These are phyloP conservation scores for Melanargia galathea DNA, from an alignment of 2,888 invertebrate species.

Conservation along the genomic window DNA sequence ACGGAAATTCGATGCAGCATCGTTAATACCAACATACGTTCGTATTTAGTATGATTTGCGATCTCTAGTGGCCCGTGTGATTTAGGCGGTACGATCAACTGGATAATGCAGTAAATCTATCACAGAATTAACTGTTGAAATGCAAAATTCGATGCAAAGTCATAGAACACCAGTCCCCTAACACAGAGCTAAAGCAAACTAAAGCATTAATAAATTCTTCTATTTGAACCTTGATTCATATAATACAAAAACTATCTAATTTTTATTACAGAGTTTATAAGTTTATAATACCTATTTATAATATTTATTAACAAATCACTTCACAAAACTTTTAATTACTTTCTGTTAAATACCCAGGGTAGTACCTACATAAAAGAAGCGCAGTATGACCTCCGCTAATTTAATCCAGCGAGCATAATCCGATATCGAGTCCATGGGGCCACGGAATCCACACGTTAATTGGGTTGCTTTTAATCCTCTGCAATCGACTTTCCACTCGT, in stretches of 20 bases:
- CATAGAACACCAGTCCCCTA: neutral
- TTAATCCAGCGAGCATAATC: conserved; percentile 75
- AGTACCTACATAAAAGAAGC: conserved; percentile 45
- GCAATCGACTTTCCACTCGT: conserved; percentile 73
- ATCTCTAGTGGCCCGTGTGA: conserved; percentile 35
- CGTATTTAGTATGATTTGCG: conserved; percentile 38
- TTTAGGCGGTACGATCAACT: conserved; percentile 39
- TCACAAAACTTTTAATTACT: too few species aligned
- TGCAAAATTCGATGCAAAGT: conserved; percentile 8
- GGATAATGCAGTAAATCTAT: conserved; percentile 38
- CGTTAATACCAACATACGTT: conserved; percentile 33
- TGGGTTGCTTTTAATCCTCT: conserved; percentile 76
- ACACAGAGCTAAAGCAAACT: conserved; percentile 4
- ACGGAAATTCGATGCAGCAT: neutral
- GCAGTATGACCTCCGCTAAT: conserved; percentile 67
- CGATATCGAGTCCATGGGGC: conserved; percentile 72
- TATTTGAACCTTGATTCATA: neutral
- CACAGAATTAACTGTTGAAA: conserved; percentile 37
- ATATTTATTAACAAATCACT: too few species aligned
- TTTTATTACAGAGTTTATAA: too few species aligned
- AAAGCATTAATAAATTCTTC: neutral
- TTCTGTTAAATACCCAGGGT: too few species aligned
- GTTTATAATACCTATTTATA: too few species aligned
- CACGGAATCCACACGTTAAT: conserved; percentile 71
- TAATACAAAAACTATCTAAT: too few species aligned